These are phyloP conservation scores for Periophthalmodon schlosseri DNA, from an alignment of 2,113 vertebrate species.

Conservation along the genomic window DNA sequence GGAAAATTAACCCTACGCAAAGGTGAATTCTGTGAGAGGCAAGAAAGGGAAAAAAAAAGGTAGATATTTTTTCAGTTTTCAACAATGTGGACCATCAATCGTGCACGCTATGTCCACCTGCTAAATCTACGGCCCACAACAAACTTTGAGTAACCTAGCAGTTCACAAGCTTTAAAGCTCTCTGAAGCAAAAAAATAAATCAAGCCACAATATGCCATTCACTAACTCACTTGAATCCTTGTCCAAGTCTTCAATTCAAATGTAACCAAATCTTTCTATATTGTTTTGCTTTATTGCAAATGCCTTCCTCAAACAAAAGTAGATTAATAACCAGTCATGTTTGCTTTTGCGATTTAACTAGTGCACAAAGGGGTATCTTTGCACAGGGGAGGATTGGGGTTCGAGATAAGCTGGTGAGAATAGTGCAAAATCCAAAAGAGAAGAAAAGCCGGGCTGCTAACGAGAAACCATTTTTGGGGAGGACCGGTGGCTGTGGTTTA, in stretches of 20 bases:
- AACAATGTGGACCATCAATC: too few relatives aligned
- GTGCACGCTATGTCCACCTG: too few relatives aligned
- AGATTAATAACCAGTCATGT: constrained; percentile 36
- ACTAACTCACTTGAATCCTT: background rate
- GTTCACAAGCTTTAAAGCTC: too few relatives aligned
- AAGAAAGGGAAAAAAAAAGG: background rate
- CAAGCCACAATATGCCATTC: background rate
- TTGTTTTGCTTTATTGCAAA: background rate
- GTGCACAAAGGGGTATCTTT: constrained; percentile 13
- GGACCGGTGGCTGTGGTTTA: constrained; percentile 79
- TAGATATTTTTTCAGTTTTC: background rate
- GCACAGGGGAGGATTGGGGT: constrained; percentile 29
- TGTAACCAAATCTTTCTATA: background rate
- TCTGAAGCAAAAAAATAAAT: background rate
- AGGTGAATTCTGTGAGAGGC: background rate
- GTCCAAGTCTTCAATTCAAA: background rate
- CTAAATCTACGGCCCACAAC: too few relatives aligned
- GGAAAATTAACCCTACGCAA: constrained; percentile 30
- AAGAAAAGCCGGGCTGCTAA: constrained; percentile 38
- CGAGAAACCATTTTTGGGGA: constrained; percentile 66
- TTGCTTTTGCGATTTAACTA: constrained; percentile 14
- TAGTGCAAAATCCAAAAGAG: constrained; percentile 19
- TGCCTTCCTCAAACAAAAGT: background rate
- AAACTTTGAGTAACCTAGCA: too few relatives aligned
- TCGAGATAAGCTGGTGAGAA: constrained; percentile 44